Percentiles rank a stretch among this genome's conserved stretches.
Conservation (phyloP, 2,888 invertebrate species). For the Mystacides longicornis region DNA sequence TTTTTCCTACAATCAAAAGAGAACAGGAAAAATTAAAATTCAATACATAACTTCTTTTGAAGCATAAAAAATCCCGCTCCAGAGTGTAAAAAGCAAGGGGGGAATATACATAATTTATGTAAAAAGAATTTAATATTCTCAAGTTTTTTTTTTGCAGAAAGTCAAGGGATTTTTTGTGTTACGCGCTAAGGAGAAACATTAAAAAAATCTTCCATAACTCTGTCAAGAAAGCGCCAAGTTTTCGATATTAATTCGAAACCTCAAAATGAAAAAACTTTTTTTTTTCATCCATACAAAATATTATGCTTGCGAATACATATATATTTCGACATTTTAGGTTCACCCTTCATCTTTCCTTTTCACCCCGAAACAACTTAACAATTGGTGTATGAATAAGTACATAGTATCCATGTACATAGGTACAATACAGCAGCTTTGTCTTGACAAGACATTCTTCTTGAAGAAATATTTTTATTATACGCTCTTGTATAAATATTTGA, state of each 20-base stretch:
- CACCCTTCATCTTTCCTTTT: not conserved
- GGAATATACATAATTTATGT: conserved; percentile 4
- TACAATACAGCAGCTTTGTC: too few species aligned
- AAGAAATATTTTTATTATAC: too few species aligned
- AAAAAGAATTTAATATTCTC: not conserved
- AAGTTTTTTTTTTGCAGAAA: not conserved
- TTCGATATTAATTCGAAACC: conserved; percentile 6
- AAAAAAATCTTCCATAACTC: conserved; percentile 5
- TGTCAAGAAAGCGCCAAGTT: not conserved
- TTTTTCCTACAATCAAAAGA: too few species aligned
- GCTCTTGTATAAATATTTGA: too few species aligned
- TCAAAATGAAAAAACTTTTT: conserved; percentile 6
- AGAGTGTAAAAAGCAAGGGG: not conserved
- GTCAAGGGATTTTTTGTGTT: not conserved
- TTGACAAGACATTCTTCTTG: too few species aligned
- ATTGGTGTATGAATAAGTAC: too few species aligned
- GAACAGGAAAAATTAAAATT: not conserved
- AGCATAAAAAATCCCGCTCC: not conserved
- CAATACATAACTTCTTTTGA: not conserved
- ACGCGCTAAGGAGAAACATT: not conserved
- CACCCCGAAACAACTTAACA: too few species aligned
- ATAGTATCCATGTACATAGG: too few species aligned
- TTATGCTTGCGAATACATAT: conserved; percentile 5
- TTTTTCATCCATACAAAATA: conserved; percentile 6
- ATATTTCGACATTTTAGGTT: not conserved